A percentile compares a stretch with the other conserved stretches of the same genome.
Evolutionary conservation across 2,888 invertebrate species (phyloP).

Genomic region (Perdita meconis): DNA sequence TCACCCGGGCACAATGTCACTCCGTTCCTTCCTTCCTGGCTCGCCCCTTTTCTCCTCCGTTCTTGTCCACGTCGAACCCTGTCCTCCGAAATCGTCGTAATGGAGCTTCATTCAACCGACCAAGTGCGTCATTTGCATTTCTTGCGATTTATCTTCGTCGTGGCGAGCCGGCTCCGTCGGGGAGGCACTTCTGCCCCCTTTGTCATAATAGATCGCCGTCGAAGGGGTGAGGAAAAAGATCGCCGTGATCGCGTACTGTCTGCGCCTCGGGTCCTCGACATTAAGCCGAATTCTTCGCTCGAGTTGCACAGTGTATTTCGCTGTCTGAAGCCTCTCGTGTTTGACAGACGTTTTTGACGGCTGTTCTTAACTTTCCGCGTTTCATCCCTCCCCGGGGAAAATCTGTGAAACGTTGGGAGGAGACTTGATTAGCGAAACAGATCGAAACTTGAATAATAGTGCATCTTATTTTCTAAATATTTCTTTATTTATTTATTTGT

Average conservation of each 20-base stretch:
- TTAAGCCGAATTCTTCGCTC: constrained; percentile 16
- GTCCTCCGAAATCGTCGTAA: constrained; percentile 62
- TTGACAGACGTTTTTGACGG: no score
- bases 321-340: no score
- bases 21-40: constrained; percentile 58
- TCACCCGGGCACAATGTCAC: constrained; percentile 74
- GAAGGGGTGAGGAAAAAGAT: no score
- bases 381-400: no score
- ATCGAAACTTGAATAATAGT: no score
- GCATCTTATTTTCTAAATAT: no score
- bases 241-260: constrained; percentile 31
- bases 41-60: constrained; percentile 26
- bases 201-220: constrained; percentile 52
- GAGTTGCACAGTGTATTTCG: no score
- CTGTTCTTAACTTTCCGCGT: no score
- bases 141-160: constrained; percentile 64
- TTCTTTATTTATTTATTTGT: no score
- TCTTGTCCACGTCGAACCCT: constrained; percentile 58
- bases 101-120: constrained; percentile 65
- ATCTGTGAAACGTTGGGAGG: no score
- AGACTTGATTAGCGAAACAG: no score
- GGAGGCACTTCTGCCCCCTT: constrained; percentile 24
- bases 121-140: constrained; percentile 67
- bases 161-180: constrained; percentile 18
- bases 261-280: background rate